These are phyloP conservation scores for Diorhabda sublineata DNA, from an alignment of 1,140 invertebrate species.

Conservation along the genomic window DNA sequence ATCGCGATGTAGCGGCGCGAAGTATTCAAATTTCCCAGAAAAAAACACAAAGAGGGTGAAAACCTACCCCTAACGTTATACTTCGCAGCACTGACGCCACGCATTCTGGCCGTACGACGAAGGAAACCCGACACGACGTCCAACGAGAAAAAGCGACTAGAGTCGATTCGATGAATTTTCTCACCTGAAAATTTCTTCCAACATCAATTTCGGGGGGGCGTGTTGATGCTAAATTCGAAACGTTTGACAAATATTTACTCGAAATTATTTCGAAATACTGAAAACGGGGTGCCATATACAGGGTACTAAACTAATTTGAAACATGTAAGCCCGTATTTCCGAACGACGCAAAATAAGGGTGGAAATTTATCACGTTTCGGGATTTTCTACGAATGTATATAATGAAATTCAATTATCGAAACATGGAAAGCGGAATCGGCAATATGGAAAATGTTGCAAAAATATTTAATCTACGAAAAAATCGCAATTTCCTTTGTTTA, in stretches of 20 bases:
- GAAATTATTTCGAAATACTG: too few relatives aligned
- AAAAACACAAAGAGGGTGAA: conserved; percentile 8
- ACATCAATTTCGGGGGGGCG: conserved; percentile 26
- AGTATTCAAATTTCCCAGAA: conserved; percentile 1
- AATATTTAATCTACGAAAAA: too few relatives aligned
- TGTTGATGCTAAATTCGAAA: conserved; percentile 22
- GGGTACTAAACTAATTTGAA: too few relatives aligned
- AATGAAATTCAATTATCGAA: too few relatives aligned
- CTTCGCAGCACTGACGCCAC: conserved; percentile 27
- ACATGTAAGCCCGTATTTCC: too few relatives aligned
- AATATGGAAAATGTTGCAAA: too few relatives aligned
- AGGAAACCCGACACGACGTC: conserved; percentile 25
- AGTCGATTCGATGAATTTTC: conserved; percentile 15
- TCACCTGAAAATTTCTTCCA: conserved; percentile 32
- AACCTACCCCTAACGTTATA: conserved; percentile 16
- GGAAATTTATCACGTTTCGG: too few relatives aligned
- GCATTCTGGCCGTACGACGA: conserved; percentile 25
- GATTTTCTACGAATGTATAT: too few relatives aligned
- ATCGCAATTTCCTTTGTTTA: too few relatives aligned
- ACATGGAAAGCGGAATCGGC: too few relatives aligned
- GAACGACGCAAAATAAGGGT: too few relatives aligned
- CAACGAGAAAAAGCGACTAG: conserved; percentile 5
- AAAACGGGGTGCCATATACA: too few relatives aligned
- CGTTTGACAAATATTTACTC: neutral
- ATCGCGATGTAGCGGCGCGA: conserved; percentile 12